Conservation (phyloP, 2,888 invertebrate genomes). For the Nemoura dubitans region DNA sequence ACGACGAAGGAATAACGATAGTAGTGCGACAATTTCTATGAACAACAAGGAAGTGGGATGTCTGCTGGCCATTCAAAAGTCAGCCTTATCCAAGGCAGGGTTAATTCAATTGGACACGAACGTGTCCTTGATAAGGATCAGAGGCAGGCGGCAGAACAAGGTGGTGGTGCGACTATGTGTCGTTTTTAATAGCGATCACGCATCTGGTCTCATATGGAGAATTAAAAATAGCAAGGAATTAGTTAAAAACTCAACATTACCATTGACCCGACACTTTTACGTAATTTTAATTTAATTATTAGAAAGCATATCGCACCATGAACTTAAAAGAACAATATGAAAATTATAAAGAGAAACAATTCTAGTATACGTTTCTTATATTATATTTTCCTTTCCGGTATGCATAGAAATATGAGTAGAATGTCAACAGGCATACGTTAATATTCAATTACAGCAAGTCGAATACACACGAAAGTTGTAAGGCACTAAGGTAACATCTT, state of each 20-base stretch:
- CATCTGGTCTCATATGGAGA: background rate
- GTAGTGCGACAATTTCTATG: background rate
- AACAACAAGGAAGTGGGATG: background rate
- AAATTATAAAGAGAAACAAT: too few species aligned
- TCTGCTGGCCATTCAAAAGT: background rate
- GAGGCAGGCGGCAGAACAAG: background rate
- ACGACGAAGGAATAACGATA: background rate
- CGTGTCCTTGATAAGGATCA: background rate
- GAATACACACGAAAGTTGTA: too few species aligned
- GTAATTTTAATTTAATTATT: background rate
- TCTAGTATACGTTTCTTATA: too few species aligned
- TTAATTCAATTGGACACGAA: constrained; percentile 1
- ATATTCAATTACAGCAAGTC: too few species aligned
- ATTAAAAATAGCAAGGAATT: background rate
- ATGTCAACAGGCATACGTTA: too few species aligned
- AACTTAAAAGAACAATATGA: background rate
- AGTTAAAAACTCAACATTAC: background rate
- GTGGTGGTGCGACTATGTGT: background rate
- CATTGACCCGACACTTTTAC: background rate
- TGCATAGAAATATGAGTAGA: too few species aligned
- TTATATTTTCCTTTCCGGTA: too few species aligned
- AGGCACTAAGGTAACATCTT: too few species aligned
- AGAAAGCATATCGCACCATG: background rate
- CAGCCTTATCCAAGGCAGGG: background rate
- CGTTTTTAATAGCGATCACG: background rate